Conservation (phyloP, 1,140 invertebrate species). For the Neodiprion fabricii region DNA sequence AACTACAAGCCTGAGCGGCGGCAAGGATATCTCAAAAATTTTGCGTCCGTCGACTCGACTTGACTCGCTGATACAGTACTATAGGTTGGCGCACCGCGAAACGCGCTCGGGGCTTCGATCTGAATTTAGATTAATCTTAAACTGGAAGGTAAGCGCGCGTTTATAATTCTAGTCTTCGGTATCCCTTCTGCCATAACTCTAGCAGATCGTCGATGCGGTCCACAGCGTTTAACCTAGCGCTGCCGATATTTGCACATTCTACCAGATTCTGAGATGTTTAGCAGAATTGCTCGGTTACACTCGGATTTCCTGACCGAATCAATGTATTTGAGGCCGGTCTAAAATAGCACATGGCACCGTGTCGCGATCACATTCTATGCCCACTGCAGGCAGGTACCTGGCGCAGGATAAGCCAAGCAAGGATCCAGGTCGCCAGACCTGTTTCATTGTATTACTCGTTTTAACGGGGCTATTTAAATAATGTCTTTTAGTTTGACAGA, state of each 20-base stretch:
- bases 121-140: neutral
- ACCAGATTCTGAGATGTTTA: no score
- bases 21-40: neutral
- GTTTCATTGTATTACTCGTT: slow-evolving; percentile 15
- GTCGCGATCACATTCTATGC: neutral
- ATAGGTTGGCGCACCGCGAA: neutral
- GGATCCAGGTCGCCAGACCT: slow-evolving; percentile 13
- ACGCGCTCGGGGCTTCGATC: neutral
- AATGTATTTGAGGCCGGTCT: neutral
- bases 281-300: no score
- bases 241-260: no score
- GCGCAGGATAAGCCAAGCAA: neutral
- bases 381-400: neutral
- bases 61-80: no score
- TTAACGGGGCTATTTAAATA: slow-evolving; percentile 13
- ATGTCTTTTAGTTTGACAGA: slow-evolving; percentile 18
- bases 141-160: neutral
- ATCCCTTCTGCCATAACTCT: neutral
- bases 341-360: neutral
- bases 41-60: neutral
- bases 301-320: neutral
- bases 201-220: neutral
- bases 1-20: neutral
- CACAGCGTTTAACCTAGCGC: neutral
- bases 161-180: neutral